Percentiles rank a stretch among this genome's conserved stretches.
phyloP scores from a whole-genome alignment of 35 echinoderm and acorn worm genomes.

The Ophioderma brevispina region DNA sequence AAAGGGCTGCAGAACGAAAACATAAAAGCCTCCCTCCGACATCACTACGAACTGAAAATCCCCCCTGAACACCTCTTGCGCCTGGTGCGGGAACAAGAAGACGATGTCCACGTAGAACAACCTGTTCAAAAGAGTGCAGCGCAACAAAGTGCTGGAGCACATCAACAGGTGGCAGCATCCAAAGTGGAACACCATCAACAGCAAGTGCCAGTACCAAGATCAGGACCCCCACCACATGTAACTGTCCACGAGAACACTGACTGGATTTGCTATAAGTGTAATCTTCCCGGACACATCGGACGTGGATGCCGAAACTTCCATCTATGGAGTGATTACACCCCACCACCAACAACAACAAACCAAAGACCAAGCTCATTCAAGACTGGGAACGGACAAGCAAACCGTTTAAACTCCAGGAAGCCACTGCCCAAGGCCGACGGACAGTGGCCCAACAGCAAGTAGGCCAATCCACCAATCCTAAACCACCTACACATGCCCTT shows the following conservation, averaged over 20 bases:
- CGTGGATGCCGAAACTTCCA: neutral
- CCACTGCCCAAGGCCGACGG: neutral
- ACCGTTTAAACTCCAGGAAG: neutral
- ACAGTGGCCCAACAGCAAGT: neutral
- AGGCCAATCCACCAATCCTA: neutral
- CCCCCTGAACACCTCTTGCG: neutral
- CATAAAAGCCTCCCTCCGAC: neutral
- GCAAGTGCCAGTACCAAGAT: too few relatives aligned
- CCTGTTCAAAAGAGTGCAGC: neutral
- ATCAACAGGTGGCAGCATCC: neutral
- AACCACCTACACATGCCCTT: neutral
- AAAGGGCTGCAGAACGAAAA: neutral
- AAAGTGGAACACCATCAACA: neutral
- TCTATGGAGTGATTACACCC: too few relatives aligned
- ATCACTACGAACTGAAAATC: neutral
- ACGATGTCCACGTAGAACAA: neutral
- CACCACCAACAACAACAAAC: too few relatives aligned
- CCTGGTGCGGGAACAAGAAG: neutral
- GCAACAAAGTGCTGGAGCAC: neutral
- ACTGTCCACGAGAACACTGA: neutral
- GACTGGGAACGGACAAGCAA: neutral
- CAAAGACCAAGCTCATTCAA: too few relatives aligned
- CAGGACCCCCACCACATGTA: neutral
- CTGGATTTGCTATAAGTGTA: neutral
- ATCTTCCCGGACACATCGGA: neutral